phyloP scores from a whole-genome alignment of 2,888 invertebrate species.

The Agrotis clavis region DNA sequence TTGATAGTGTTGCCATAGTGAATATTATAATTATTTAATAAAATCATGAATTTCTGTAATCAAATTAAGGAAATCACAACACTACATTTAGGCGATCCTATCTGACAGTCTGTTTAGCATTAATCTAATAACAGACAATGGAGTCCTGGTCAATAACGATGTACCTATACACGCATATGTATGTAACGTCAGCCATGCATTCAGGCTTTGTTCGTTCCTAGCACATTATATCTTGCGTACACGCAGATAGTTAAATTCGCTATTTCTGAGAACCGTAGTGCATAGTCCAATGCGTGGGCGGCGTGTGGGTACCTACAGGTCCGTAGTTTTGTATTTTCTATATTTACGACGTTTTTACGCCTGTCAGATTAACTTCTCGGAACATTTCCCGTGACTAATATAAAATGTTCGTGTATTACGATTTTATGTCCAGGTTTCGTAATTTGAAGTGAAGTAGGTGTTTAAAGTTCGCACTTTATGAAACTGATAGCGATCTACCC shows the following conservation, averaged over 20 bases:
- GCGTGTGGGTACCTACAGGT: slow-evolving; percentile 50
- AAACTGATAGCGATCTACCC: slow-evolving; percentile 58
- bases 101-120: slow-evolving; percentile 29
- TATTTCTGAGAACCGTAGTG: slow-evolving; percentile 61
- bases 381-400: slow-evolving; percentile 58
- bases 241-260: slow-evolving; percentile 68
- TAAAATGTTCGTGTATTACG: slow-evolving; percentile 46
- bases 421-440: slow-evolving; percentile 49
- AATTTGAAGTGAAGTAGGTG: slow-evolving; percentile 49
- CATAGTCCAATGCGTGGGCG: slow-evolving; percentile 62
- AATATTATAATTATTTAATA: too few species aligned
- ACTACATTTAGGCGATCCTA: too few species aligned
- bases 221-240: slow-evolving; percentile 27
- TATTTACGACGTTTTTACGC: slow-evolving; percentile 67
- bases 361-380: slow-evolving; percentile 61
- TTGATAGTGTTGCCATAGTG: too few species aligned
- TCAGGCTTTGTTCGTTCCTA: slow-evolving; percentile 30
- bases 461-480: slow-evolving; percentile 42
- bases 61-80: too few species aligned
- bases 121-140: slow-evolving; percentile 41
- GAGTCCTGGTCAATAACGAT: slow-evolving; percentile 41
- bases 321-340: slow-evolving; percentile 62
- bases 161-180: neutral
- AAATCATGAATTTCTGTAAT: too few species aligned
- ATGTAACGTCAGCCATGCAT: slow-evolving; percentile 24